These are phyloP conservation scores for Centroberyx gerrardi DNA, from an alignment of 2,797 vertebrate species.

Conservation along the genomic window DNA sequence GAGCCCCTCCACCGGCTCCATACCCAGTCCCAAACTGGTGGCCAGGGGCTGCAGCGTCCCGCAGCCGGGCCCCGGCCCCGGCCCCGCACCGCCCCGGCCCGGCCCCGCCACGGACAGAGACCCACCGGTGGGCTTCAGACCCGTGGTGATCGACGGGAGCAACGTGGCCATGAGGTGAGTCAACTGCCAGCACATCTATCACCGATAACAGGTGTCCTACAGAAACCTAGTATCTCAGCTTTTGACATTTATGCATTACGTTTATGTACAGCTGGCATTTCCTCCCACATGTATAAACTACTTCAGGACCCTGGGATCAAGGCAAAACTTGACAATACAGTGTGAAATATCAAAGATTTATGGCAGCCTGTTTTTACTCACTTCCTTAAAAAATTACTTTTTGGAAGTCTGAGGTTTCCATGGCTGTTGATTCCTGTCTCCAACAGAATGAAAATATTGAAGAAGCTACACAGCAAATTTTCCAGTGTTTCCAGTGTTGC, in stretches of 20 bases:
- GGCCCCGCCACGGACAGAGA: conserved; percentile 38
- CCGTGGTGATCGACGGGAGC: conserved; percentile 94
- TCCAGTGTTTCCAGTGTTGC: too few species aligned
- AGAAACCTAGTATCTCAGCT: neutral
- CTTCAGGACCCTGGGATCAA: too few species aligned
- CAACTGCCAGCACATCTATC: neutral
- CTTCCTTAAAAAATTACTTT: too few species aligned
- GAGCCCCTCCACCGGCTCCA: conserved; percentile 31
- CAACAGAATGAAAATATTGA: too few species aligned
- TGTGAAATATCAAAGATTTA: too few species aligned
- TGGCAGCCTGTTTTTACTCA: too few species aligned
- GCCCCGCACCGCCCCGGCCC: conserved; percentile 11
- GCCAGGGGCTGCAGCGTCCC: conserved; percentile 84
- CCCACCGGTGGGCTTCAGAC: conserved; percentile 74
- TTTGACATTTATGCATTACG: neutral
- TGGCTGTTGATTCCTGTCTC: too few species aligned
- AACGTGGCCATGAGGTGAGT: conserved; percentile 96
- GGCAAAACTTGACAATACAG: too few species aligned
- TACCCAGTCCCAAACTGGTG: conserved; percentile 77
- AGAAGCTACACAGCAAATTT: too few species aligned
- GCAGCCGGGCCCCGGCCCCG: neutral
- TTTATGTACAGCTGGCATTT: neutral
- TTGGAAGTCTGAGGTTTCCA: too few species aligned
- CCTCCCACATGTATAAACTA: neutral
- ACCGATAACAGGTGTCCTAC: too few species aligned